Conservation (phyloP, 2,797 vertebrate genomes). For the Platalea minor region DNA sequence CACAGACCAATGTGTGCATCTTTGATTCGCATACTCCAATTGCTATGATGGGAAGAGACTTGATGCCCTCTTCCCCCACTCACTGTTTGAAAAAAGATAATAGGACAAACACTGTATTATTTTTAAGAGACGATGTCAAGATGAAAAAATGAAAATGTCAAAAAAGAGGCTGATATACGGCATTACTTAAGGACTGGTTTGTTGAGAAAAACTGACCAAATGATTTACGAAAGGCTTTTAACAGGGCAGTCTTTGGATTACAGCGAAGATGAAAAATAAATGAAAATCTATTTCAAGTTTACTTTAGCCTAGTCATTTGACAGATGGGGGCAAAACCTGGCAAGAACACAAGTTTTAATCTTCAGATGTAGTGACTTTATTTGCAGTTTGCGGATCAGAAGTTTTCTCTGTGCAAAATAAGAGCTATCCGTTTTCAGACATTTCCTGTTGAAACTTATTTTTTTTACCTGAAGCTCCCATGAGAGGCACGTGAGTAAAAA, state of each 20-base stretch:
- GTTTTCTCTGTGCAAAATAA: not conserved
- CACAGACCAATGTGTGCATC: not conserved
- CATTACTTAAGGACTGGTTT: slow-evolving; percentile 75
- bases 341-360: slow-evolving; percentile 61
- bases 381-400: slow-evolving; percentile 54
- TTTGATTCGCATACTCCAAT: slow-evolving; percentile 23
- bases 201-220: slow-evolving; percentile 75
- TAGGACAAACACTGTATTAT: slow-evolving; percentile 70
- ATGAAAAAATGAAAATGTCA: slow-evolving; percentile 78
- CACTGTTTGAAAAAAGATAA: slow-evolving; percentile 67
- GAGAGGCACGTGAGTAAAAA: not conserved
- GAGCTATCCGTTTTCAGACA: not conserved
- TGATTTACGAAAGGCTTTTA: slow-evolving; percentile 80
- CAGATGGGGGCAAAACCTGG: slow-evolving; percentile 60
- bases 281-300: slow-evolving; percentile 75
- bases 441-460: not conserved
- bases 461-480: not conserved
- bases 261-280: slow-evolving; percentile 78
- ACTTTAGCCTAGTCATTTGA: slow-evolving; percentile 73
- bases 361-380: slow-evolving; percentile 42
- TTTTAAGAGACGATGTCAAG: slow-evolving; percentile 78
- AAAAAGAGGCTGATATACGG: slow-evolving; percentile 73
- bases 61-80: not conserved
- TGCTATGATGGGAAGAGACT: not conserved
- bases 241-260: slow-evolving; percentile 71